Percentiles rank a stretch among this genome's conserved stretches.
Evolutionary conservation across 2,888 invertebrate species (phyloP).

Genomic region (Exocentrus adspersus): DNA sequence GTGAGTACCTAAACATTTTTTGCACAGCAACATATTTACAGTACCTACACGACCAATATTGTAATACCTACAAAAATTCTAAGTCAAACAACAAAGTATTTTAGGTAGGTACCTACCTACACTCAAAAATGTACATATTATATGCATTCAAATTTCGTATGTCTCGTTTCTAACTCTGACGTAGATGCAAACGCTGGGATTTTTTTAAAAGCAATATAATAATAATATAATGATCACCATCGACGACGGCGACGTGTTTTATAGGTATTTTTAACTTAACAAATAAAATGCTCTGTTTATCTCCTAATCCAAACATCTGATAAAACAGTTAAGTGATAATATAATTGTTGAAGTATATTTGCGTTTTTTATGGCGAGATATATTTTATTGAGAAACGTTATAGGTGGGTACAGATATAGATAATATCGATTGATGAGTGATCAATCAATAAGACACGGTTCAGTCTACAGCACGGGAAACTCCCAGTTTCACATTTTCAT

Average conservation of each 20-base stretch:
- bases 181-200: neutral
- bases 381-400: neutral
- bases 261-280: conserved; percentile 1
- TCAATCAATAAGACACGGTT: neutral
- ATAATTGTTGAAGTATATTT: conserved; percentile 4
- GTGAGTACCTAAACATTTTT: conserved; percentile 63
- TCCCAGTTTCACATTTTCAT: neutral
- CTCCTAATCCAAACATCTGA: conserved; percentile 23
- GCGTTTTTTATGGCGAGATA: conserved; percentile 1
- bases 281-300: neutral
- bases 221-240: neutral
- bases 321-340: conserved; percentile 1
- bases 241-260: neutral
- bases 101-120: too few relatives aligned
- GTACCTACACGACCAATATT: neutral
- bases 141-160: too few relatives aligned
- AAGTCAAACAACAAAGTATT: too few relatives aligned
- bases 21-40: neutral
- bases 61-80: too few relatives aligned
- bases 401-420: neutral
- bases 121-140: too few relatives aligned
- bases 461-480: neutral
- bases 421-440: neutral
- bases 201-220: neutral
- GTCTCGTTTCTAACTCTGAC: too few relatives aligned